phyloP scores from a whole-genome alignment of 2,113 vertebrate genomes.

The Ptychochromis oligacanthus region DNA sequence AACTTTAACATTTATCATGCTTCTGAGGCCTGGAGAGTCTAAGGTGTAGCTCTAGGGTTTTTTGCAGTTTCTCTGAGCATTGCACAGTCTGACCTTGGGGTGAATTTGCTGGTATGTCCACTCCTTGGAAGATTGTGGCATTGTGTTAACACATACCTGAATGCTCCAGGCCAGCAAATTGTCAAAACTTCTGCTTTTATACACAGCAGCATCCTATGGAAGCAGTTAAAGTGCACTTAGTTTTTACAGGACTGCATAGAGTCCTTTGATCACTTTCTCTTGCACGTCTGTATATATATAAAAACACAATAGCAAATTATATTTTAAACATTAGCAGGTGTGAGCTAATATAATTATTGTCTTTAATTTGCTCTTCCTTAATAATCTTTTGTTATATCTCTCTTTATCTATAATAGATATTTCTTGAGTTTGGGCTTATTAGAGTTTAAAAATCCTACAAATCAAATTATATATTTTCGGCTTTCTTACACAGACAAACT shows the following conservation, averaged over 20 bases:
- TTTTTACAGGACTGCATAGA: neutral
- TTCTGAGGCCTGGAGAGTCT: too few species aligned
- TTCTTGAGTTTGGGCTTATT: neutral
- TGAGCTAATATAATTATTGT: neutral
- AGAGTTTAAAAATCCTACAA: neutral
- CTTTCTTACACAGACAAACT: slow-evolving; percentile 15
- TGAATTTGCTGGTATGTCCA: neutral
- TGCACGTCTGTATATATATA: neutral
- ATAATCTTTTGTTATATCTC: neutral
- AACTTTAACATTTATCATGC: neutral
- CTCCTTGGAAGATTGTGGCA: too few species aligned
- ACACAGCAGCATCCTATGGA: neutral
- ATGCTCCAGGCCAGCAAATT: too few species aligned
- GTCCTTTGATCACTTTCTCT: neutral
- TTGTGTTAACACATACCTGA: too few species aligned
- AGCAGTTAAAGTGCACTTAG: neutral
- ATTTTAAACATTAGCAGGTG: neutral
- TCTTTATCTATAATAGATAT: neutral
- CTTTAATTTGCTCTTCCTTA: neutral
- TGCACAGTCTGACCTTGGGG: neutral
- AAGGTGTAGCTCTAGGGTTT: too few species aligned
- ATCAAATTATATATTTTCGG: slow-evolving; percentile 2
- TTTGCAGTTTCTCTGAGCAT: neutral
- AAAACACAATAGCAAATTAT: neutral
- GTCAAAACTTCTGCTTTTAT: too few species aligned